These are phyloP conservation scores for Melieria crassipennis DNA, from an alignment of 2,888 invertebrate species.

Conservation along the genomic window DNA sequence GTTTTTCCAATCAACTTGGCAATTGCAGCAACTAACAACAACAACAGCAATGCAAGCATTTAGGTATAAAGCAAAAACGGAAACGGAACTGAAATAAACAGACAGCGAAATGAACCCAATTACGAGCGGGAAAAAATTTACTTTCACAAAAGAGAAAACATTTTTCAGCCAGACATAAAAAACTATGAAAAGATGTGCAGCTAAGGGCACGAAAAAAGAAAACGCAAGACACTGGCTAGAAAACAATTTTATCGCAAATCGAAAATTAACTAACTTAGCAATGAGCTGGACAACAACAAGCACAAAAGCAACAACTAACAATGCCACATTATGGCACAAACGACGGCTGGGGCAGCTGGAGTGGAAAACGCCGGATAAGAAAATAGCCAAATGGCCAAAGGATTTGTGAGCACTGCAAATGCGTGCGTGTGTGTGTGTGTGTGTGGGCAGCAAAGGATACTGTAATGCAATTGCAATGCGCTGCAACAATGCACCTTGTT, in stretches of 20 bases:
- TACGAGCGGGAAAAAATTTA: slow-evolving; percentile 16
- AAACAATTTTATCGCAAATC: slow-evolving; percentile 32
- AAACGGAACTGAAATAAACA: not conserved
- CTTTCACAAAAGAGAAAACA: not conserved
- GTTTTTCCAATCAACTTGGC: too few species aligned
- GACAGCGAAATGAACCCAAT: slow-evolving; percentile 20
- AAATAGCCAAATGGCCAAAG: not conserved
- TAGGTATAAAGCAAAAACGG: not conserved
- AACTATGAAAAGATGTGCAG: too few species aligned
- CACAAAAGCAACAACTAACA: not conserved
- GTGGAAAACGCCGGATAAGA: slow-evolving; percentile 2
- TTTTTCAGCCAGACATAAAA: too few species aligned
- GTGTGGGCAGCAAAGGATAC: not conserved
- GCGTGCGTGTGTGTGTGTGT: not conserved
- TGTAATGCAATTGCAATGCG: slow-evolving; percentile 1
- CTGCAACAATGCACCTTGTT: not conserved
- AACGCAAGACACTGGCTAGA: not conserved
- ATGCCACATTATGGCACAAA: not conserved
- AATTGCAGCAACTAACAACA: too few species aligned
- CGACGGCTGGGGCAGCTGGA: not conserved
- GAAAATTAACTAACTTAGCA: slow-evolving; percentile 32
- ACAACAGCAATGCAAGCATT: too few species aligned
- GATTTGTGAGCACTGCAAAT: not conserved
- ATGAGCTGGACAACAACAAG: not conserved
- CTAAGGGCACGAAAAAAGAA: not conserved